Evolutionary conservation across 2,797 vertebrate genomes (phyloP), one percentile per base, ranked within the genome.

Genomic region (Oceanodroma leucorhoa): DNA sequence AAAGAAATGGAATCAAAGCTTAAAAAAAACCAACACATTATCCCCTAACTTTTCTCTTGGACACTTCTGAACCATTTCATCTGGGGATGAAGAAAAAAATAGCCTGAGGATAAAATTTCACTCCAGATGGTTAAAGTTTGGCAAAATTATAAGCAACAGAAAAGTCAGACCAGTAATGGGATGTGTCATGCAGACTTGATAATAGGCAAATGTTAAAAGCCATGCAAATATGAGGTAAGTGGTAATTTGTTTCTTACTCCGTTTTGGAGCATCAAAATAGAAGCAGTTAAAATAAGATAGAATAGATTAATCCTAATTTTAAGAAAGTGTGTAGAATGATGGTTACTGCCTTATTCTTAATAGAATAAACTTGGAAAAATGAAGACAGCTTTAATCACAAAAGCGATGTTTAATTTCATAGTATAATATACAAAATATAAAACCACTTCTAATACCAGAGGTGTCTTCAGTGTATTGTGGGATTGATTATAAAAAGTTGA

Each of bases 111-210:
- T 57, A 91, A 79, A 79, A 82, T 79, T 90, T 85, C 51, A 83
- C 26, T 72, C 71, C 54, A 83, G 60, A 62, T 90, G 38, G 72
- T 76, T 93, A 41, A 76, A 90, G 18, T 73, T 70, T 87, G 54
- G 53, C 46, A 83, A 88, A 93, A 79, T 65, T 85, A 48, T 41
- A 76, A 84, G 72, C 27, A 94, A 69, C 67, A 60, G 66, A 67
- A 87, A 87, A 78, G 32, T 71, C 50, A 89, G 61, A 50, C 29
- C 11, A 64, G 5, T 53, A 67, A 78, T 23, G 32, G 45, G 30
- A 72, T 60, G 15, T 32, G 29, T 87, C 45, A 45, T 64, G 29
- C 50, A 69, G 58, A 76, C 34, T 72, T 89, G 62, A 41, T 67
- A 79, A 61, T 5, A 69, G 38, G 38, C 22, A 85, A 69, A 71